Evolutionary conservation across 2,113 vertebrate genomes (phyloP), one percentile per base, ranked within the genome.

Genomic region (Oncorhynchus nerka): DNA sequence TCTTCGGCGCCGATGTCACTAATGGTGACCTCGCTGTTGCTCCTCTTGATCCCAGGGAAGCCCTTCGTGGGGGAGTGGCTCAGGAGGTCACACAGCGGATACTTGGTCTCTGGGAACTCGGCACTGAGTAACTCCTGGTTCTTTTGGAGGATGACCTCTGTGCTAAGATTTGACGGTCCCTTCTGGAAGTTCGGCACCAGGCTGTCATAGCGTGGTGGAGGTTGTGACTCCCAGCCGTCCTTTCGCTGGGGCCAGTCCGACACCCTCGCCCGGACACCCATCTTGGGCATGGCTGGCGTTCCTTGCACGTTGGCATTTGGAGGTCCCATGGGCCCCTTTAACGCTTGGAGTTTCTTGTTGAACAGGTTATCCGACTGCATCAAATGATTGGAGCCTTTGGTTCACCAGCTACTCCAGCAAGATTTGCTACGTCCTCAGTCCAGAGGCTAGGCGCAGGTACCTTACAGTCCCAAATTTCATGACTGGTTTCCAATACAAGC

Each of bases 211-310:
- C 83, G 81, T 8, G 87, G 30, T 61, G 88, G 86, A 71, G 93
- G 81, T 68, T 89, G 89, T 64, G 89, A 92, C 79, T 95, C 94
- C 94, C 94, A 94, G 75, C 85, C 90, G 74, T 96, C 95, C 79
- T 95, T 95, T 80, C 93, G 95, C 26, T 94, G 95, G 68, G 95
- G 95, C 95, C 95, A 96, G 67, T 96, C 95, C 0, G 95, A 96
- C 6, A 95, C 94, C 79, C 95, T 89, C 64, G 95, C 95, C 83
- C 95, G 89, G 79, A 96, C 93, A 0, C 95, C 95, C 95, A 96
- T 96, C 89, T 96, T 96, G 88, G 95, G 95, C 90, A 95, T 81
- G 15, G 93, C 94, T 26, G 95, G 95, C 57, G 95, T 93, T 79
- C 94, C 93, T 1, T 93, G 81, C 22, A 85, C 74, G 79, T 76